Percentiles rank a stretch among this genome's conserved stretches.
Conservation (phyloP, 2,113 vertebrate genomes). For the Sprattus sprattus region DNA sequence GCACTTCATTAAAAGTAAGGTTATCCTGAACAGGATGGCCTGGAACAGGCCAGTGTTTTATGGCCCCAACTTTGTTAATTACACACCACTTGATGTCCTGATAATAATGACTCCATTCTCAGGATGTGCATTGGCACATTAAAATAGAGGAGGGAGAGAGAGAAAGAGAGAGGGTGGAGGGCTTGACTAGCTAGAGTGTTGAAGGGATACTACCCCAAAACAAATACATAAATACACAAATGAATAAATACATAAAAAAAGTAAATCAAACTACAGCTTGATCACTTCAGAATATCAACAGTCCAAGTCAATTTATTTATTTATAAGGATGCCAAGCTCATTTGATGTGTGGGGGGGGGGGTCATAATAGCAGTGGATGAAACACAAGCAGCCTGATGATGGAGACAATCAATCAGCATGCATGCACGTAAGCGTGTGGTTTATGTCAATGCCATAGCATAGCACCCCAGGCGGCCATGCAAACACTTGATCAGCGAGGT, state of each 20-base stretch:
- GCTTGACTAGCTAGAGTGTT: background rate
- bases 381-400: background rate
- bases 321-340: background rate
- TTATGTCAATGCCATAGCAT: background rate
- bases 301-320: background rate
- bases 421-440: background rate
- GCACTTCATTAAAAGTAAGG: conserved; percentile 48
- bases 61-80: conserved; percentile 31
- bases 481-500: conserved; percentile 3
- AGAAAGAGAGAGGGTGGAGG: background rate
- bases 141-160: background rate
- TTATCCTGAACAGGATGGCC: conserved; percentile 21
- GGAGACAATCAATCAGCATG: background rate
- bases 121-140: background rate
- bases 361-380: background rate
- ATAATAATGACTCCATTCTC: background rate
- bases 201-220: background rate
- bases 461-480: conserved; percentile 4
- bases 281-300: background rate
- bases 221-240: background rate
- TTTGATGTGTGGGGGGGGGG: background rate
- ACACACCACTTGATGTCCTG: conserved; percentile 3
- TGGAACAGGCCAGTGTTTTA: conserved; percentile 22
- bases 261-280: background rate
- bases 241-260: background rate